Percentiles rank a stretch among this genome's conserved stretches.
Conservation (phyloP, 2,113 vertebrate species). For the Menidia beryllina region DNA sequence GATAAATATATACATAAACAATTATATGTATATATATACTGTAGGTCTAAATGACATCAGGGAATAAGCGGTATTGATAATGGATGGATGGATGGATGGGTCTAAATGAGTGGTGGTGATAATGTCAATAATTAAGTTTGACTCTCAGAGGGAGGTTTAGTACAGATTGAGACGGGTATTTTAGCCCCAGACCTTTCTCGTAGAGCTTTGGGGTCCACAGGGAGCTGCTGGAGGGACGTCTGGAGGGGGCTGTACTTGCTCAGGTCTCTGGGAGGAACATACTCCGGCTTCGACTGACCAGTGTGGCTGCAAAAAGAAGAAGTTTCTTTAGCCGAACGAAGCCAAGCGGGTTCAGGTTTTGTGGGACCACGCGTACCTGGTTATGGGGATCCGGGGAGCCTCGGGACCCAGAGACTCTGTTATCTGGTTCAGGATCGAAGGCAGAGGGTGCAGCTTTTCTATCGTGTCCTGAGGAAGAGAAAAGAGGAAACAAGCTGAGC, state of each 20-base stretch:
- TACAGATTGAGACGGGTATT: no score
- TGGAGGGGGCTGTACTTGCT: conserved; percentile 86
- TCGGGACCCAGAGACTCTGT: conserved; percentile 77
- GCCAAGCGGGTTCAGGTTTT: neutral
- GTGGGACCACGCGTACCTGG: conserved; percentile 46
- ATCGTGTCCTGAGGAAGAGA: conserved; percentile 81
- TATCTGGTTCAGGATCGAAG: conserved; percentile 91
- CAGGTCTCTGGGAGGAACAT: conserved; percentile 86
- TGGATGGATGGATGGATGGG: no score
- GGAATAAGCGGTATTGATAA: no score
- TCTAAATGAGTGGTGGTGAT: no score
- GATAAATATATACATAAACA: no score
- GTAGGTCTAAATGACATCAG: no score
- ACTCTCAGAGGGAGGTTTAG: no score
- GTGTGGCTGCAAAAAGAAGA: conserved; percentile 66
- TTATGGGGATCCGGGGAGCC: conserved; percentile 67
- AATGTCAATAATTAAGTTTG: no score
- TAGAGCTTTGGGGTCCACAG: conserved; percentile 66
- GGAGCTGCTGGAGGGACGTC: conserved; percentile 84
- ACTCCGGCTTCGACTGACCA: conserved; percentile 80
- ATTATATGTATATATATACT: no score
- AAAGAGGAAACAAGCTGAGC: conserved; percentile 14
- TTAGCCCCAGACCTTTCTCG: conserved; percentile 68
- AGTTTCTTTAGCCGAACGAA: neutral
- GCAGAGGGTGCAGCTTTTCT: conserved; percentile 88